phyloP scores from a whole-genome alignment of 2,888 invertebrate genomes.

The Tipula unca region DNA sequence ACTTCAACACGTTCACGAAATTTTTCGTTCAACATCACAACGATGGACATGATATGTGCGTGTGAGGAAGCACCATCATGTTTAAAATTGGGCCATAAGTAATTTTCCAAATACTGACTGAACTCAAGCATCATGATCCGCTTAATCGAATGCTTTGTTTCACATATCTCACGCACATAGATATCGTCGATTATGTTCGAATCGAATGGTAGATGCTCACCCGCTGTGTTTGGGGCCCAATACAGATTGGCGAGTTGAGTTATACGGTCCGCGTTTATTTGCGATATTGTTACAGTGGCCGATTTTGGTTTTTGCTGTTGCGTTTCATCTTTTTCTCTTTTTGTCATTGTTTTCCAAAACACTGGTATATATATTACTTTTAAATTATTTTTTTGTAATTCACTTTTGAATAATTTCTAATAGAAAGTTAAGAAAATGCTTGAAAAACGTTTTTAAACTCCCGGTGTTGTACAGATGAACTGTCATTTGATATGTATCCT shows the following conservation, averaged over 20 bases:
- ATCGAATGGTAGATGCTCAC: slow-evolving; percentile 64
- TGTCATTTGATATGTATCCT: not conserved
- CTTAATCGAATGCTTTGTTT: slow-evolving; percentile 72
- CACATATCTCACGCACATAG: slow-evolving; percentile 77
- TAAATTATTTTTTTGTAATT: not conserved
- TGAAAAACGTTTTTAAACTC: not conserved
- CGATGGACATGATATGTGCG: slow-evolving; percentile 92
- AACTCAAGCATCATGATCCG: slow-evolving; percentile 94
- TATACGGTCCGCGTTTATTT: slow-evolving; percentile 83
- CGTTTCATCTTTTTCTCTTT: not conserved
- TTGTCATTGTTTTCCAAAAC: not conserved
- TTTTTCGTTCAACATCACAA: slow-evolving; percentile 98
- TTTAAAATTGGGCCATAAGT: slow-evolving; percentile 91
- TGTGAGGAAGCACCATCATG: slow-evolving; percentile 58
- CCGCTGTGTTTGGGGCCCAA: slow-evolving; percentile 78
- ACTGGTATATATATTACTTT: no score
- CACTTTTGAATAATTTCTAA: not conserved
- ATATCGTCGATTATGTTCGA: slow-evolving; percentile 78
- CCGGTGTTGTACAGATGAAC: not conserved
- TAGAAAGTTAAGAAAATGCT: not conserved
- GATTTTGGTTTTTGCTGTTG: slow-evolving; percentile 25
- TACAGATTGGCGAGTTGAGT: slow-evolving; percentile 87
- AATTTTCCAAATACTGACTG: slow-evolving; percentile 94
- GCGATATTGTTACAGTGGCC: slow-evolving; percentile 60
- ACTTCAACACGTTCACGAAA: slow-evolving; percentile 93